phyloP scores from a whole-genome alignment of 2,888 invertebrate genomes.

The Emmelina monodactyla region DNA sequence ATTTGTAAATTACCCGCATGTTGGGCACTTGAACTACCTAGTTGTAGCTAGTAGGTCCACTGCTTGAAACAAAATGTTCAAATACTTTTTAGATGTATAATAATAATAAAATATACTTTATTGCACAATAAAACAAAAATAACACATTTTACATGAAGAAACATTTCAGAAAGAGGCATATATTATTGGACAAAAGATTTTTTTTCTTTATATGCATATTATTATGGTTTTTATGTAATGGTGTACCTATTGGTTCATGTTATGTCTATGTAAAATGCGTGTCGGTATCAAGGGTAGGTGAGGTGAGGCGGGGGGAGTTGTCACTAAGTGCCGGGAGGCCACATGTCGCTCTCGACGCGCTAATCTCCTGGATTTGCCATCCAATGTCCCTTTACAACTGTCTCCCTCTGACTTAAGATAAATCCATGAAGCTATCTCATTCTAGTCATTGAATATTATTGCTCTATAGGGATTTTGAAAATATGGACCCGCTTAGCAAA shows the following conservation, averaged over 20 bases:
- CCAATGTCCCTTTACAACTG: constrained; percentile 43
- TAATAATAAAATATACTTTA: no score
- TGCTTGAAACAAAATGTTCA: no score
- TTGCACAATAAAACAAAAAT: no score
- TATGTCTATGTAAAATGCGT: no score
- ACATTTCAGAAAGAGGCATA: no score
- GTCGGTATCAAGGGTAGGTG: no score
- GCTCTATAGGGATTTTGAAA: constrained; percentile 66
- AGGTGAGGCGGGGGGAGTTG: constrained; percentile 24
- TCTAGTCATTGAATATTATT: constrained; percentile 63
- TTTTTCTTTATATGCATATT: no score
- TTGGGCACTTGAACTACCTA: constrained; percentile 1
- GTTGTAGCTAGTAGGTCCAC: constrained; percentile 1
- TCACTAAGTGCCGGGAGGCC: constrained; percentile 60
- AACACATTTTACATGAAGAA: no score
- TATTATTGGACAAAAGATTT: no score
- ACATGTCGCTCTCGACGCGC: constrained; percentile 63
- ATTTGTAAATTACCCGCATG: constrained; percentile 47
- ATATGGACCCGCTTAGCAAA: constrained; percentile 65
- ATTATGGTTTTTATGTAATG: no score
- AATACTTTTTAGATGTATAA: no score
- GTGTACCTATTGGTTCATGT: no score
- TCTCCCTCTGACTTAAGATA: constrained; percentile 31
- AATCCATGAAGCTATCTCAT: constrained; percentile 42
- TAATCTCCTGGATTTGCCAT: constrained; percentile 65